Evolutionary conservation across 2,797 vertebrate species (phyloP), one percentile per base, ranked within the genome.

Genomic region (Glyptemys insculpta): DNA sequence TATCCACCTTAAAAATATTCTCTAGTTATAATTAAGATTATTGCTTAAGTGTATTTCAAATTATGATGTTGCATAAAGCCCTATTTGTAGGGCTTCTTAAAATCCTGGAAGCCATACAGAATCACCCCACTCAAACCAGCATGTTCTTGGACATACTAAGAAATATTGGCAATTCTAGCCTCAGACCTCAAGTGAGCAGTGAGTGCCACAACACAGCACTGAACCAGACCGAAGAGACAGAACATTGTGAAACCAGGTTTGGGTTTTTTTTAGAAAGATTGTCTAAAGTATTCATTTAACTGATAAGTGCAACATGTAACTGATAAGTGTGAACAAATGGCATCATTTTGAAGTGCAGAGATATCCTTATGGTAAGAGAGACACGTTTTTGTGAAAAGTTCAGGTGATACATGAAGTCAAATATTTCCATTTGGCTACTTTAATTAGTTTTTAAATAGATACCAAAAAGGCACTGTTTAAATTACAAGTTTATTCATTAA

Each of bases 401-500:
- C 68, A 15, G 34, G 19, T 23, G 47, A 85, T 50, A 79, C 11
- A 57, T 5, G 68, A 62, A 10, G 65, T 65, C 18, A 83, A 93
- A 50, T 25, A 79, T 9, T 80, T 92, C 16, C 59, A 72, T 74
- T 56, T 91, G 57, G 8, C 65, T 37, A 21, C 65, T 68, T 72
- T 53, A 78, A 47, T 76, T 15, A 16, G 41, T 47, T 83, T 94
- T 92, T 83, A 87, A 78, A 87, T 49, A 90, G 79, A 57, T 16
- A 82, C 59, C n/a, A 81, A 91, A 95, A 95, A 85, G n/a, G 31
- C 81, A 44, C 49, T 85, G n/a, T 78, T 44, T 90, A 29, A 0
- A 1, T 87, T 94, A 85, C 34, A 5, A 83, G 81, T 82, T 78
- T 50, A 19, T 47, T 87, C 76, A 93, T 82, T 76, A 65, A 94